Conservation (phyloP, 2,888 invertebrate species). For the Heliconius hortense region DNA sequence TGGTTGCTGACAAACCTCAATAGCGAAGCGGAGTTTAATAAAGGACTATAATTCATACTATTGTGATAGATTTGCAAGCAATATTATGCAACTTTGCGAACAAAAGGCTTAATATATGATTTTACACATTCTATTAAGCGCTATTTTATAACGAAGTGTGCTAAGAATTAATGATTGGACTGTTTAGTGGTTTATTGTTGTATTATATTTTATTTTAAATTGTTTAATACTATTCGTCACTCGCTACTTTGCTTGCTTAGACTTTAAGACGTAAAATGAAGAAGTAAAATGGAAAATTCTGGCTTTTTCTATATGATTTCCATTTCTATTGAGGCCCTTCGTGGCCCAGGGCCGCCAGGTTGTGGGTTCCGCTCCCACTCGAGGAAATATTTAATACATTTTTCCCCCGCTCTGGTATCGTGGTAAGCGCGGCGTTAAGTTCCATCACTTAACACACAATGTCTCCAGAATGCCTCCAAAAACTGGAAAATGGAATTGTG, state of each 20-base stretch:
- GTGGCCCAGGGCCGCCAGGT: not conserved
- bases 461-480: too few relatives aligned
- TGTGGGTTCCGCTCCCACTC: not conserved
- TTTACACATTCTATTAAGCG: conserved; percentile 8
- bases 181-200: too few relatives aligned
- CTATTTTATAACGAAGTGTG: conserved; percentile 2
- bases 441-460: not conserved
- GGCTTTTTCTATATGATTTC: too few relatives aligned
- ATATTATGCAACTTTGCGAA: conserved; percentile 23
- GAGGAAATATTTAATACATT: not conserved
- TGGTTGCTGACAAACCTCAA: conserved; percentile 19
- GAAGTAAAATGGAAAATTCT: not conserved
- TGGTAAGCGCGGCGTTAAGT: not conserved
- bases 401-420: not conserved
- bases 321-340: too few relatives aligned
- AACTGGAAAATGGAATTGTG: too few relatives aligned
- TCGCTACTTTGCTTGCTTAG: not conserved
- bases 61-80: conserved; percentile 25
- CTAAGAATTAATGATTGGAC: not conserved
- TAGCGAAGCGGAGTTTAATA: conserved; percentile 12
- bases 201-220: not conserved
- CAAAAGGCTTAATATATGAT: conserved; percentile 12
- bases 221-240: not conserved
- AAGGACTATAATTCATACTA: conserved; percentile 17
- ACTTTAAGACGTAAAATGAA: not conserved